These are phyloP conservation scores for Notarius quadriscutis DNA, from an alignment of 2,113 vertebrate genomes.

Conservation along the genomic window DNA sequence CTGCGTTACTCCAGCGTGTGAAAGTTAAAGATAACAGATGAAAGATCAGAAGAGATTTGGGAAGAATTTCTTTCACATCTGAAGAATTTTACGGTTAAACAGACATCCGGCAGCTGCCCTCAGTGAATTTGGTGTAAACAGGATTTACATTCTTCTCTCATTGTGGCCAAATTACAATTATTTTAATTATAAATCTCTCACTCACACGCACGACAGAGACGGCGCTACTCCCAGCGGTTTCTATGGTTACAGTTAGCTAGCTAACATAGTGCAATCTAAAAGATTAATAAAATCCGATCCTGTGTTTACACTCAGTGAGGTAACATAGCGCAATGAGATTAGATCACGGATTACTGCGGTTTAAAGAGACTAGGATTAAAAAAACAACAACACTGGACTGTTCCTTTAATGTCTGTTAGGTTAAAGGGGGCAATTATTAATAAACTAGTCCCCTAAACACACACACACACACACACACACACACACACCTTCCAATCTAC, in stretches of 20 bases:
- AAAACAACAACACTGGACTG: background rate
- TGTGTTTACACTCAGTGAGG: background rate
- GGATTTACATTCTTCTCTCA: background rate
- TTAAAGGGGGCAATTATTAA: background rate
- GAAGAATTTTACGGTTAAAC: background rate
- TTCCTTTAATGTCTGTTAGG: background rate
- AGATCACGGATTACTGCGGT: no score
- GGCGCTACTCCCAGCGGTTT: background rate
- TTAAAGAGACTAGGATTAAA: background rate
- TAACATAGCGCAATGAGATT: background rate
- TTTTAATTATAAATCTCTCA: background rate
- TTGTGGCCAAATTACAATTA: no score
- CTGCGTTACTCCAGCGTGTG: background rate
- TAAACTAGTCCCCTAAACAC: background rate
- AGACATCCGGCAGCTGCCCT: background rate
- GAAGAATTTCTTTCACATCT: background rate
- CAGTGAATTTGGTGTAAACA: background rate
- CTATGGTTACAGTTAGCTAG: background rate
- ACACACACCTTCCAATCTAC: background rate
- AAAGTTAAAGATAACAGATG: background rate
- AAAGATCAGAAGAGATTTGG: background rate
- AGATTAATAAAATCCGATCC: background rate
- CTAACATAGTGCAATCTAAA: no score
- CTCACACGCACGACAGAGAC: no score
- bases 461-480: slow-evolving; percentile 1